phyloP scores from a whole-genome alignment of 2,888 invertebrate genomes.

The Pantelozetes paolii region DNA sequence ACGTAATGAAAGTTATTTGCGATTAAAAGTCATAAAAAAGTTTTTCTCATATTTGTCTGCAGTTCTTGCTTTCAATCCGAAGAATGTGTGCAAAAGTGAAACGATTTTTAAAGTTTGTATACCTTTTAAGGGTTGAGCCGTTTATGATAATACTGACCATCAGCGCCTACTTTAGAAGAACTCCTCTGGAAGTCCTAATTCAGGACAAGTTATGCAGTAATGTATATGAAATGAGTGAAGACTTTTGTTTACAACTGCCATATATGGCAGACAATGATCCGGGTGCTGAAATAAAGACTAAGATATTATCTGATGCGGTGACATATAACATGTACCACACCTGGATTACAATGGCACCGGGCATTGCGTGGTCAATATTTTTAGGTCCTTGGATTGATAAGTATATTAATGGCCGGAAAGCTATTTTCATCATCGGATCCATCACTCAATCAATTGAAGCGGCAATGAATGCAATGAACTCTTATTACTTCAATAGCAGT shows the following conservation, averaged over 20 bases:
- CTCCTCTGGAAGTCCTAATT: conserved; percentile 7
- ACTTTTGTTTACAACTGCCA: background rate
- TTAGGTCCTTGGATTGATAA: conserved; percentile 10
- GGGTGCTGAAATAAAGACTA: background rate
- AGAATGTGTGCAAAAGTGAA: background rate
- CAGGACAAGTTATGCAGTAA: conserved; percentile 13
- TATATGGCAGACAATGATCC: conserved; percentile 2
- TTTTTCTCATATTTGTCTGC: background rate
- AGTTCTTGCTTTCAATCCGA: too few species aligned
- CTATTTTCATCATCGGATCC: conserved; percentile 16
- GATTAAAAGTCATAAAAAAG: background rate
- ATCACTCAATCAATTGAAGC: background rate
- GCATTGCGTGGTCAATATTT: conserved; percentile 23
- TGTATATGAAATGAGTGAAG: background rate
- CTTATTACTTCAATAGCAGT: background rate
- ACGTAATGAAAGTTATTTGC: background rate
- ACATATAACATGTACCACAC: conserved; percentile 26
- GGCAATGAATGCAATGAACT: conserved; percentile 4
- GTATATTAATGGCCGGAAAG: conserved; percentile 6
- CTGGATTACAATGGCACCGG: conserved; percentile 5
- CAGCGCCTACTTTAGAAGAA: background rate
- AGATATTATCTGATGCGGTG: conserved; percentile 9
- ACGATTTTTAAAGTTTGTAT: background rate
- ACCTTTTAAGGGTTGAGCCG: conserved; percentile 18
- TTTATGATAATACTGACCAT: background rate